Evolutionary conservation across 2,888 invertebrate species (phyloP).

Genomic region (Amorpha juglandis): DNA sequence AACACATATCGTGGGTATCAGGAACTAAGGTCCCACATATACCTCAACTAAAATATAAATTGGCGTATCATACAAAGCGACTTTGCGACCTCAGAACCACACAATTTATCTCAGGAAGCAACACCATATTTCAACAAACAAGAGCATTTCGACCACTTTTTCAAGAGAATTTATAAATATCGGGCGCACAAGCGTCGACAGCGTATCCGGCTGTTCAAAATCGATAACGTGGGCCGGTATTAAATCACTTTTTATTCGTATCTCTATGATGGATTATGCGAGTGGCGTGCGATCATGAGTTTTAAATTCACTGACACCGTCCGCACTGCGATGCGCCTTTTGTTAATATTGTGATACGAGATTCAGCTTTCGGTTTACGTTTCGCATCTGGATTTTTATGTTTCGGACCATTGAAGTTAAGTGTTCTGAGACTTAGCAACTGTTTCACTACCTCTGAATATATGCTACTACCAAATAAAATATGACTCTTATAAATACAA

Average conservation of each 20-base stretch:
- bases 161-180: conserved; percentile 13
- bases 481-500: too few species aligned
- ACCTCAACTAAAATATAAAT: too few species aligned
- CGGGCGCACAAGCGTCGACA: conserved; percentile 33
- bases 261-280: conserved; percentile 68
- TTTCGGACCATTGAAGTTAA: too few species aligned
- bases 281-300: conserved; percentile 49
- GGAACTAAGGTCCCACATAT: too few species aligned
- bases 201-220: conserved; percentile 59
- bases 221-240: conserved; percentile 41
- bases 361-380: not conserved
- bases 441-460: too few species aligned
- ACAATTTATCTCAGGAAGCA: conserved; percentile 8
- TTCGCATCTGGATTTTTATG: not conserved
- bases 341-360: conserved; percentile 22
- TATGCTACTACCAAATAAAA: too few species aligned
- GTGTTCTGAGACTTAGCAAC: too few species aligned
- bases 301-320: conserved; percentile 56
- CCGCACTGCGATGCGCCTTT: conserved; percentile 31
- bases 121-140: not conserved
- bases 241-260: conserved; percentile 66
- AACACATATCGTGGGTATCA: too few species aligned
- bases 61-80: too few species aligned
- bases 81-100: not conserved
- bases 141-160: not conserved